phyloP scores from a whole-genome alignment of 2,113 vertebrate species.

The Microtus ochrogaster region DNA sequence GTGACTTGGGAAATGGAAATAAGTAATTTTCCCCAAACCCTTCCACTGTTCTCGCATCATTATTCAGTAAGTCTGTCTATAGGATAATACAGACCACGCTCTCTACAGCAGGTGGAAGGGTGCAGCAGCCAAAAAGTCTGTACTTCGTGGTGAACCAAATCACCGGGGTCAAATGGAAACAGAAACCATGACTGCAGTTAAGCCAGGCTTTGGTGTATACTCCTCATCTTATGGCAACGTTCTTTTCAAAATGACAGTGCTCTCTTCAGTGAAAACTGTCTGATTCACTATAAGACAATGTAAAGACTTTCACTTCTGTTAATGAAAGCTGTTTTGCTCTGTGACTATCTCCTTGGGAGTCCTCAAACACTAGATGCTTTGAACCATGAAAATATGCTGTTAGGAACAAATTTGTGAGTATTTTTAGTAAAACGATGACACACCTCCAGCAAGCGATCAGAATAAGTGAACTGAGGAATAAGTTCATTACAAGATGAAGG shows the following conservation, averaged over 20 bases:
- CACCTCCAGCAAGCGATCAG: neutral
- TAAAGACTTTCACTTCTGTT: neutral
- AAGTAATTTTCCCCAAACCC: neutral
- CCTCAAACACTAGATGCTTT: slow-evolving; percentile 15
- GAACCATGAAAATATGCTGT: neutral
- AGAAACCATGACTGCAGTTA: neutral
- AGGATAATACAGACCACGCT: neutral
- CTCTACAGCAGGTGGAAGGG: neutral
- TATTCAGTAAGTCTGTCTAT: neutral
- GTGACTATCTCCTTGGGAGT: neutral
- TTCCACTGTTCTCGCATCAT: neutral
- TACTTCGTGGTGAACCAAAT: slow-evolving; percentile 41
- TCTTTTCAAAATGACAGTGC: slow-evolving; percentile 40
- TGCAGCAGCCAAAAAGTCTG: neutral
- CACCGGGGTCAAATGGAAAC: slow-evolving; percentile 46
- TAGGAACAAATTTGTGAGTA: slow-evolving; percentile 27
- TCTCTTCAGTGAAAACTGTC: slow-evolving; percentile 12
- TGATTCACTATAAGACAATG: neutral
- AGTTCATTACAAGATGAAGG: neutral
- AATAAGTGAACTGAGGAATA: neutral
- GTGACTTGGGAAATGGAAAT: neutral
- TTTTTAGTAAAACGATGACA: neutral
- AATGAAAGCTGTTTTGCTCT: neutral
- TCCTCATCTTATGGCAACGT: neutral
- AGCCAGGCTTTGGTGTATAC: neutral